Evolutionary conservation across 35 echinoderm and acorn worm species (phyloP).

Genomic region (Eucidaris tribuloides): DNA sequence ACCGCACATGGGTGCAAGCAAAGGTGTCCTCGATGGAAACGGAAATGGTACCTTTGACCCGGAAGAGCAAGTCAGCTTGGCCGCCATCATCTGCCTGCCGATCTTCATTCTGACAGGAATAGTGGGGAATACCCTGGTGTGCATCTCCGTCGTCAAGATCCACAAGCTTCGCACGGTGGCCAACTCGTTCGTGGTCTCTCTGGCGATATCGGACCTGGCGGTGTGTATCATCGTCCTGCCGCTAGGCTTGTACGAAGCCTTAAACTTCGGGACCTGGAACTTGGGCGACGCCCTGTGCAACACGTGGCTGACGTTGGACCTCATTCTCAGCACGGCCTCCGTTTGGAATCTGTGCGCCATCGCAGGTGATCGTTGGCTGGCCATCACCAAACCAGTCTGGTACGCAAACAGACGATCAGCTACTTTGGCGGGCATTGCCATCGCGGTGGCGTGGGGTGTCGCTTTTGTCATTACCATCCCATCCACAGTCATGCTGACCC

Average conservation of each 20-base stretch:
- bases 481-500: constrained; percentile 12
- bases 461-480: constrained; percentile 39
- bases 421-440: constrained; percentile 21
- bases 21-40: neutral
- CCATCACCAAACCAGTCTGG: constrained; percentile 56
- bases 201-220: constrained; percentile 60
- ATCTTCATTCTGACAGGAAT: constrained; percentile 55
- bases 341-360: constrained; percentile 57
- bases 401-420: constrained; percentile 31
- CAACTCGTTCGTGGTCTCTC: constrained; percentile 76
- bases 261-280: neutral
- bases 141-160: constrained; percentile 51
- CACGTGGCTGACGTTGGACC: constrained; percentile 10
- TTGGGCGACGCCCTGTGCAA: constrained; percentile 12
- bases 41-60: neutral
- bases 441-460: constrained; percentile 37
- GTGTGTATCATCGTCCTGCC: constrained; percentile 57
- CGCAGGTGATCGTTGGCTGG: constrained; percentile 55
- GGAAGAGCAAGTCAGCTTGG: constrained; percentile 9
- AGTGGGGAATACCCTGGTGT: constrained; percentile 69
- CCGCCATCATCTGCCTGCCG: constrained; percentile 30
- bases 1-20: neutral
- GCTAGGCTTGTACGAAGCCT: constrained; percentile 5
- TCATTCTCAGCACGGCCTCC: constrained; percentile 40
- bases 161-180: constrained; percentile 60